Evolutionary conservation across 2,797 vertebrate genomes (phyloP).

Genomic region (Rallus crepitans): DNA sequence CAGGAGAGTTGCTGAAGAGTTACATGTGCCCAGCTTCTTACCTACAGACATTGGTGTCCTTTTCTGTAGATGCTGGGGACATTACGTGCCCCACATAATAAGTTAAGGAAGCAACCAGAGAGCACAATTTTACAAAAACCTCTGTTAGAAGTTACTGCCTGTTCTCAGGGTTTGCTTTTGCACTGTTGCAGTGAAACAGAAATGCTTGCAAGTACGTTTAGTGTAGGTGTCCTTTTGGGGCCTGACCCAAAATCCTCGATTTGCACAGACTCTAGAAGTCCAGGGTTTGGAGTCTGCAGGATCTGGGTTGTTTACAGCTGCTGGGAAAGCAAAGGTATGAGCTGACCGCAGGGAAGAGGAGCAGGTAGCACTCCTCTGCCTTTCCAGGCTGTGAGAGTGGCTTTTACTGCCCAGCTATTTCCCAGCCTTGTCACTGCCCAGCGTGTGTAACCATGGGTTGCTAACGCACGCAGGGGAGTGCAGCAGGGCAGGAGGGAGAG

Average conservation of each 20-base stretch:
- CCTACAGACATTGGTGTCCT: background rate
- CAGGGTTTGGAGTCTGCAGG: background rate
- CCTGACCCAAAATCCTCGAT: background rate
- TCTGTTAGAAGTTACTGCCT: background rate
- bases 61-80: background rate
- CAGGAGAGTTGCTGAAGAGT: background rate
- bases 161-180: background rate
- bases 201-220: background rate
- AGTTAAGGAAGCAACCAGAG: background rate
- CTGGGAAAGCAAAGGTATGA: background rate
- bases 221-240: background rate
- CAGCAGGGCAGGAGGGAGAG: background rate
- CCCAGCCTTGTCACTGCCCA: background rate
- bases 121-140: background rate
- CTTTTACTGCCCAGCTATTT: slow-evolving; percentile 16
- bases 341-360: background rate
- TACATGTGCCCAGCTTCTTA: background rate
- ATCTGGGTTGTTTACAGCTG: background rate
- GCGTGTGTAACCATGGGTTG: background rate
- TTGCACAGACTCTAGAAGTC: background rate
- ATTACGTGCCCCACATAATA: background rate
- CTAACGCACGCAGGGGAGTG: background rate
- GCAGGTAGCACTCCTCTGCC: background rate
- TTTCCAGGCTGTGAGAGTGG: background rate
- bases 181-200: background rate